Conservation (phyloP, 2,888 invertebrate genomes). For the Rapana venosa region DNA sequence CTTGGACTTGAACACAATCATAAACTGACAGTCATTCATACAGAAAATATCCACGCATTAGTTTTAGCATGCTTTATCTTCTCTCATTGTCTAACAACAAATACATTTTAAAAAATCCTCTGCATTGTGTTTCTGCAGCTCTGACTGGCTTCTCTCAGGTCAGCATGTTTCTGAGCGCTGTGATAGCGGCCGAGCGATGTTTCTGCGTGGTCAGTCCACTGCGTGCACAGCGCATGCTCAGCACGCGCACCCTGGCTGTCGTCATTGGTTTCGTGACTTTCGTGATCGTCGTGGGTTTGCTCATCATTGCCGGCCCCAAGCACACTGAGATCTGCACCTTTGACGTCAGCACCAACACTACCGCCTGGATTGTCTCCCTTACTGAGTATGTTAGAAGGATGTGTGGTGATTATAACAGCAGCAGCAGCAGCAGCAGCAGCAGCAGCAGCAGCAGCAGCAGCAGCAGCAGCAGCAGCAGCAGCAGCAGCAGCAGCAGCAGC, state of each 20-base stretch:
- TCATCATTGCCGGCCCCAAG: conserved; percentile 31
- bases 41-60: too few relatives aligned
- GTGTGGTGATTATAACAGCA: too few relatives aligned
- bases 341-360: neutral
- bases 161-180: conserved; percentile 13
- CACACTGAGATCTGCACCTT: conserved; percentile 15
- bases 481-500: neutral
- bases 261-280: neutral
- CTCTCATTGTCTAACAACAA: too few relatives aligned
- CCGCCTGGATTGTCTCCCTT: neutral
- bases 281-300: neutral
- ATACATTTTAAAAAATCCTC: too few relatives aligned
- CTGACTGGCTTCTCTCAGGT: neutral
- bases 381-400: conserved; percentile 17
- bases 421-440: neutral
- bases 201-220: conserved; percentile 38
- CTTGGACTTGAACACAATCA: too few relatives aligned
- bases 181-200: conserved; percentile 22
- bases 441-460: conserved; percentile 6
- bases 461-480: neutral
- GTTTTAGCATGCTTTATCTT: too few relatives aligned
- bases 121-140: neutral
- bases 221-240: conserved; percentile 5
- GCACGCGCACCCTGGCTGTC: conserved; percentile 2
- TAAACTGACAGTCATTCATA: too few relatives aligned